Conservation (phyloP, 2,797 vertebrate species). For the Danio aesculapii region DNA sequence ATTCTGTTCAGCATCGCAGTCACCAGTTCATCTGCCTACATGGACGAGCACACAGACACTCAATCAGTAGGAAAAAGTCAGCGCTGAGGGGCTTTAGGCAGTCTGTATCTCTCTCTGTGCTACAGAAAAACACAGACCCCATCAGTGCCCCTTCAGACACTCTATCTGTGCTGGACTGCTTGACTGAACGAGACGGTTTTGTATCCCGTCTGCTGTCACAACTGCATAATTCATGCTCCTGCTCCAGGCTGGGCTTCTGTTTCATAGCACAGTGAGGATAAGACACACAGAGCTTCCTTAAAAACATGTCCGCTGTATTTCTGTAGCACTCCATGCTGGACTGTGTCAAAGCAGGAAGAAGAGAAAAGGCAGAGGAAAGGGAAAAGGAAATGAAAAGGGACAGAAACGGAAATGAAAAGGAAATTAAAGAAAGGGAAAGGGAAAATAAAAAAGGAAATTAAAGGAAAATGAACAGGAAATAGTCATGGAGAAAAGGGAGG, state of each 20-base stretch:
- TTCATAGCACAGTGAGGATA: constrained; percentile 11
- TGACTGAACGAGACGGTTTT: constrained; percentile 65
- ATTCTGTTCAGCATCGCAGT: constrained; percentile 80
- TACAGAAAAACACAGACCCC: constrained; percentile 42
- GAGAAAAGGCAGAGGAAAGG: not conserved
- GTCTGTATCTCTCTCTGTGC: constrained; percentile 7
- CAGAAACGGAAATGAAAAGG: too few relatives aligned
- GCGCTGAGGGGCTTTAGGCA: not conserved
- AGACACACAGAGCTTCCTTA: not conserved
- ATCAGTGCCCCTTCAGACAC: too few relatives aligned
- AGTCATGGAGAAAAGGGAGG: too few relatives aligned
- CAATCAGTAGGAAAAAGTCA: constrained; percentile 19
- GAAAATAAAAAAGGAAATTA: not conserved
- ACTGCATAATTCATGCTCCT: constrained; percentile 33
- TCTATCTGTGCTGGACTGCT: constrained; percentile 51
- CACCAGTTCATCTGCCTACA: constrained; percentile 17
- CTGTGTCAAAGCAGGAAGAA: not conserved
- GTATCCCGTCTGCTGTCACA: constrained; percentile 52
- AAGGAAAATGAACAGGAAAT: not conserved
- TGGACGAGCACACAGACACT: not conserved
- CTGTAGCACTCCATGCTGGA: not conserved
- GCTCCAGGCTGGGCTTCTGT: constrained; percentile 12
- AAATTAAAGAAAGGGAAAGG: not conserved
- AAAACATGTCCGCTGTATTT: not conserved
- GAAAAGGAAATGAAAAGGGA: too few relatives aligned